Base-by-base conservation (phyloP, 2,888 invertebrate genomes). In the Antitype chi region DNA sequence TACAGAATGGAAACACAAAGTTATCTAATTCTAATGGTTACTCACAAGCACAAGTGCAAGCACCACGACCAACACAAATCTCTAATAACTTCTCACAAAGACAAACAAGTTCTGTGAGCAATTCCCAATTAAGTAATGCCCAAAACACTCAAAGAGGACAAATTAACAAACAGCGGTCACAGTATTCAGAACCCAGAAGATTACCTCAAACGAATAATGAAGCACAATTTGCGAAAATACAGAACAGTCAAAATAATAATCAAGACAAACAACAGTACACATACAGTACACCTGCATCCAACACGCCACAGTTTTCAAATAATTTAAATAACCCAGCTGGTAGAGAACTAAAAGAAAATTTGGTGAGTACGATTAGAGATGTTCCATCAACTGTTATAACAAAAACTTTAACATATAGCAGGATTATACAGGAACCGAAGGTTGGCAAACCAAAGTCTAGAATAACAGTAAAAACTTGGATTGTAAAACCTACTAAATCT, bases 381-480 rank as follows among this genome's bases (percentile, higher is more conserved):
- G 81, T 91, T 76, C 91, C 93, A 52, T 90, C 95, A 63, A 94
- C 94, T 25, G 90, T 94, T n/a, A 92, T 95, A 83, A 93, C 95
- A 71, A 96, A 95, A 92, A 94, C 95, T 66, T 80, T 94, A 85
- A 94, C 94, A n/a, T 93, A 94, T 81, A 95, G 94, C 85, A 93
- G 93, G 88, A 85, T 94, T 43, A 86, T 94, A 60, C 92, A 94
- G 86, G 93, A 94, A 80, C 91, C 94, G 5, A 94, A 94, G 71
- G 88, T 91, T 67, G 91, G 92, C 8, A 93, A 90, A 74, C 94
- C 96, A 59, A 96, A 95, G 86, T 95, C 96, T 15, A 90, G 95
- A 83, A 94, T 96, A 66, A 95, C 94, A 38, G 94, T 95, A 60
- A 96, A 96, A 90, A 96, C 96, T 8, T 96, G 96, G 96, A 93